Evolutionary conservation across 2,113 vertebrate species (phyloP).

Genomic region (Tragelaphus imberbis): DNA sequence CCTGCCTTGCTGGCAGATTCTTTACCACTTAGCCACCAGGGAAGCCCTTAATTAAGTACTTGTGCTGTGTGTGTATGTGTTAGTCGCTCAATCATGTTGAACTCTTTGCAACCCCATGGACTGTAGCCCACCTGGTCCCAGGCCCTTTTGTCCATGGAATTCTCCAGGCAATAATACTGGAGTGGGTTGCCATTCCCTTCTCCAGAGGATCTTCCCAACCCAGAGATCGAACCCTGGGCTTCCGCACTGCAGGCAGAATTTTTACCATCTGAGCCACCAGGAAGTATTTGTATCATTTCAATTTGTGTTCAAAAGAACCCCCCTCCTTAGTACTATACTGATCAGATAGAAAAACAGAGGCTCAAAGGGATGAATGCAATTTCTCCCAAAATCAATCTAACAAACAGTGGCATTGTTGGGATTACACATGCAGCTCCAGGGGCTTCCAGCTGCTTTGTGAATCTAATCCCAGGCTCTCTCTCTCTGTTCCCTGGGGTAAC

Average conservation of each 20-base stretch:
- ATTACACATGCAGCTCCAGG: neutral
- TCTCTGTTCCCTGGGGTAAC: accelerated
- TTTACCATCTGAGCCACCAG: neutral
- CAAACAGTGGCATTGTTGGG: neutral
- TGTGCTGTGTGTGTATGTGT: neutral
- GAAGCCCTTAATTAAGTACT: neutral
- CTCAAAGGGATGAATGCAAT: neutral
- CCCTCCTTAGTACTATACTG: neutral
- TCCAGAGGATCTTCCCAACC: neutral
- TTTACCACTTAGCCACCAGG: neutral
- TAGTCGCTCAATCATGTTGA: neutral
- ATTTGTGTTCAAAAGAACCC: neutral
- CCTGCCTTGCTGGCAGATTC: neutral
- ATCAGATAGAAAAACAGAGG: neutral
- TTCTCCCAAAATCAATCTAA: neutral
- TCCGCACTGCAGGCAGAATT: neutral
- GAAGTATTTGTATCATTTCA: neutral
- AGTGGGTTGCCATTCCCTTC: neutral
- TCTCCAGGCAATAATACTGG: neutral
- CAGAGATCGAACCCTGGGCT: accelerated
- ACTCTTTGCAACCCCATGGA: neutral
- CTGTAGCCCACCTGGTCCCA: neutral
- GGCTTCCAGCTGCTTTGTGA: neutral
- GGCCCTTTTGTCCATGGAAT: neutral
- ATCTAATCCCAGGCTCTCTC: neutral